Conservation (phyloP, 2,113 vertebrate species). For the Cyprinodon tularosa region DNA sequence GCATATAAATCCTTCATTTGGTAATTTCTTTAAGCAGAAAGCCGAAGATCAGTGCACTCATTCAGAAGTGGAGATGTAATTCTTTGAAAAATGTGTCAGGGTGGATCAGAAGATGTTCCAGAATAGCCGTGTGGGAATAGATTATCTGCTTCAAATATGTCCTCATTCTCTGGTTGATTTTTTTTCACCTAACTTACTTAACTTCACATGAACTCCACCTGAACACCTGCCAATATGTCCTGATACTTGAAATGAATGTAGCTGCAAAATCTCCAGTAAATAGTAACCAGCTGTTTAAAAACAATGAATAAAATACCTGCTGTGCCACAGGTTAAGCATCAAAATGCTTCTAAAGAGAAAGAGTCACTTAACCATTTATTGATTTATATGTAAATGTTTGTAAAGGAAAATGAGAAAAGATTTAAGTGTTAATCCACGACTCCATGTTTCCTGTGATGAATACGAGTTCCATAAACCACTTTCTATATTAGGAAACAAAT, state of each 20-base stretch:
- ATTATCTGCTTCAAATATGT: constrained; percentile 20
- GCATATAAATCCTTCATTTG: constrained; percentile 47
- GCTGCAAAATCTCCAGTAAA: neutral
- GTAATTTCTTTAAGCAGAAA: constrained; percentile 24
- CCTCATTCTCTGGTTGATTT: neutral
- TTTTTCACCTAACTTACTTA: neutral
- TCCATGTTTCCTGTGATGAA: too few species aligned
- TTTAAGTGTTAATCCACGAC: too few species aligned
- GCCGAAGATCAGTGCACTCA: constrained; percentile 22
- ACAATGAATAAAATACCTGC: neutral
- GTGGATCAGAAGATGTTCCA: constrained; percentile 7
- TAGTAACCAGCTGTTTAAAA: neutral
- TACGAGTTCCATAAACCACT: too few species aligned
- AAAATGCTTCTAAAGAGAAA: neutral
- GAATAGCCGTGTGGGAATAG: neutral
- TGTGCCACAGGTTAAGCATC: neutral
- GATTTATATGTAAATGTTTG: neutral
- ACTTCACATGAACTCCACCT: neutral
- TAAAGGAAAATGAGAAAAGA: too few species aligned
- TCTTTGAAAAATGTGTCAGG: constrained; percentile 21
- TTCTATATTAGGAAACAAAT: too few species aligned
- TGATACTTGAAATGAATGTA: neutral
- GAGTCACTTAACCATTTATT: neutral
- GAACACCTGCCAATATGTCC: neutral
- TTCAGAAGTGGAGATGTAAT: constrained; percentile 24